Evolutionary conservation across 2,797 vertebrate genomes (phyloP), one percentile per base, ranked within the genome.

Genomic region (Botia almorhae): DNA sequence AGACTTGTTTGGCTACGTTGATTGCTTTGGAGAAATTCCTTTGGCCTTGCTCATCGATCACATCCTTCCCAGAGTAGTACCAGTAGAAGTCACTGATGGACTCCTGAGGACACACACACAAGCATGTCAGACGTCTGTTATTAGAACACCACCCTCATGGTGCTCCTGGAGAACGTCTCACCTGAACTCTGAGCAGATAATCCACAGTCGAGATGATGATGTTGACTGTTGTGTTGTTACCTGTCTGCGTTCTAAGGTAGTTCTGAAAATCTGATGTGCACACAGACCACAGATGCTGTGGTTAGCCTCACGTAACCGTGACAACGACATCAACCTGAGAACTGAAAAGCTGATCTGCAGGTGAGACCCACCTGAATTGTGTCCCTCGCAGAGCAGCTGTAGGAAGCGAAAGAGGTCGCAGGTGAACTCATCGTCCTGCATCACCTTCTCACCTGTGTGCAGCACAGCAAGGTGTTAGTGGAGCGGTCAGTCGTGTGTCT

Each of bases 331-430:
- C 0, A 43, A 43, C 2, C 23, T 13, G 10, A 55, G 64, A 64
- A 19, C 36, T 11, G 29, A 1, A 29, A 4, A 29, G 29, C n/a
- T 29, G 29, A 1, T 29, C 4, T 29, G 29, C 36, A 1, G 48
- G 11, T 17, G 12, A 68, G 87, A 91, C 96, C 85, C 87, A 98
- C 97, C 97, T 93, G 97, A 97, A 86, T 95, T 98, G 89, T 98
- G 97, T 85, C 97, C 97, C 93, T 98, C 97, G 90, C 97, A 98
- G 16, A 98, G 96, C 85, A 98, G 93, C 17, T 98, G 97, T 69
- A 98, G 95, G 93, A 98, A 98, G 85, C 97, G 96, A 92, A 98
- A 98, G 89, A 98, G 96, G 91, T 98, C 97, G 91, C 97, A 98
- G 85, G 96, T 98, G 86, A 98, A 98, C 88, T 98, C 96, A 61